Evolutionary conservation across 2,888 invertebrate genomes (phyloP).

Genomic region (Eretmocerus hayati): DNA sequence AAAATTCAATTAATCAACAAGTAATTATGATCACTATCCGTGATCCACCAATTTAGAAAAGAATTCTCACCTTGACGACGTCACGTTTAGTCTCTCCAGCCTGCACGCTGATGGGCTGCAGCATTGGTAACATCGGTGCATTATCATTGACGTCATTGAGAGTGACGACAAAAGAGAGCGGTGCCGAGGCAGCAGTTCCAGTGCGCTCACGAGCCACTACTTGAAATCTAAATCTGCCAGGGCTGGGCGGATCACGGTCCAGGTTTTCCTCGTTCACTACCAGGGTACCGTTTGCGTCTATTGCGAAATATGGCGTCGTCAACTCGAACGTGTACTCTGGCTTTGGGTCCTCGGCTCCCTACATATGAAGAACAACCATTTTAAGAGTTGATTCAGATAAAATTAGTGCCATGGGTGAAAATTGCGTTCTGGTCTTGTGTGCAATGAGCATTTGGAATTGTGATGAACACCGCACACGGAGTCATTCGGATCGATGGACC

Average conservation of each 20-base stretch:
- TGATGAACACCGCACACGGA: too few relatives aligned
- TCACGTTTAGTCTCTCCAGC: conserved; percentile 65
- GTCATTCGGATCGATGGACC: too few relatives aligned
- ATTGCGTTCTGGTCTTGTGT: too few relatives aligned
- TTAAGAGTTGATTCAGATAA: too few relatives aligned
- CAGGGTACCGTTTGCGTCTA: conserved; percentile 65
- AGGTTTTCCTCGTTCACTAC: conserved; percentile 76
- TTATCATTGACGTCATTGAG: conserved; percentile 82
- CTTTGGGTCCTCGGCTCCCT: conserved; percentile 73
- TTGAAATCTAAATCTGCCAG: conserved; percentile 78
- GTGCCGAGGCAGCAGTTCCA: conserved; percentile 74
- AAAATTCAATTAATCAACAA: too few relatives aligned
- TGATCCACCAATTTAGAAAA: too few relatives aligned
- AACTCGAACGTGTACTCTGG: conserved; percentile 76
- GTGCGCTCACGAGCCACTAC: conserved; percentile 77
- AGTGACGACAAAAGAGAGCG: conserved; percentile 69
- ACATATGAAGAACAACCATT: too few relatives aligned
- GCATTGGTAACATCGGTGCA: conserved; percentile 71
- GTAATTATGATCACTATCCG: too few relatives aligned
- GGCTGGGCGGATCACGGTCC: conserved; percentile 81
- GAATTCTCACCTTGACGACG: conserved; percentile 60
- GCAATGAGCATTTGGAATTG: too few relatives aligned
- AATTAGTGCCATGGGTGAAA: too few relatives aligned
- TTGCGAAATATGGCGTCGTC: conserved; percentile 76
- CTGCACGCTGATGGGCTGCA: conserved; percentile 73